A percentile compares a stretch with the other conserved stretches of the same genome.
phyloP scores from a whole-genome alignment of 1,140 invertebrate species.

The Drosophila tropicalis region DNA sequence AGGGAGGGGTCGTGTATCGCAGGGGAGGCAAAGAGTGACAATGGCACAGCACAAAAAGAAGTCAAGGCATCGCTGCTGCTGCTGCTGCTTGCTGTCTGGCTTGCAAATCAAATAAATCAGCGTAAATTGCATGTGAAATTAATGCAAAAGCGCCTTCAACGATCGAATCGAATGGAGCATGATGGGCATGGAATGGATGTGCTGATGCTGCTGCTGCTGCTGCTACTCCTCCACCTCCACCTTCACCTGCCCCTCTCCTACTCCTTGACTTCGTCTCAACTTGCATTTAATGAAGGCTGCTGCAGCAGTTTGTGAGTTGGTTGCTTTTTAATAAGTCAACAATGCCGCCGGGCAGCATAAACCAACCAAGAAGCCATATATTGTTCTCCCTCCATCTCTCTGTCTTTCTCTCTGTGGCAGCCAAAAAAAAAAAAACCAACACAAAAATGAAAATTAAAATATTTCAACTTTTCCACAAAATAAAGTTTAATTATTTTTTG shows the following conservation, averaged over 20 bases:
- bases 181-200: constrained; percentile 1
- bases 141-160: constrained; percentile 64
- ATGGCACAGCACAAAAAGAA: constrained; percentile 15
- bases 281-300: no score
- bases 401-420: not conserved
- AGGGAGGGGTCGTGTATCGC: not conserved
- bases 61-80: constrained; percentile 19
- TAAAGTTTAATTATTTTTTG: constrained; percentile 6
- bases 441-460: not conserved
- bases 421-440: not conserved
- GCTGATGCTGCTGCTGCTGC: not conserved
- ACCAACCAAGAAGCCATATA: constrained; percentile 16
- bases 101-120: constrained; percentile 80
- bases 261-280: not conserved
- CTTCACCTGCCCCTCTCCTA: no score
- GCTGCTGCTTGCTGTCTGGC: constrained; percentile 30
- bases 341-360: constrained; percentile 30
- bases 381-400: not conserved
- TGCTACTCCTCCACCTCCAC: constrained; percentile 16
- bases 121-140: constrained; percentile 81
- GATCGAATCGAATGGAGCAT: constrained; percentile 31
- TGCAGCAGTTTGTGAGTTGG: constrained; percentile 29
- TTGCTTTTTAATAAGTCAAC: constrained; percentile 47
- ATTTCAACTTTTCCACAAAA: not conserved
- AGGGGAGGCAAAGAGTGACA: constrained; percentile 3